Evolutionary conservation across 2,797 vertebrate species (phyloP).

Genomic region (Halcyon badia): DNA sequence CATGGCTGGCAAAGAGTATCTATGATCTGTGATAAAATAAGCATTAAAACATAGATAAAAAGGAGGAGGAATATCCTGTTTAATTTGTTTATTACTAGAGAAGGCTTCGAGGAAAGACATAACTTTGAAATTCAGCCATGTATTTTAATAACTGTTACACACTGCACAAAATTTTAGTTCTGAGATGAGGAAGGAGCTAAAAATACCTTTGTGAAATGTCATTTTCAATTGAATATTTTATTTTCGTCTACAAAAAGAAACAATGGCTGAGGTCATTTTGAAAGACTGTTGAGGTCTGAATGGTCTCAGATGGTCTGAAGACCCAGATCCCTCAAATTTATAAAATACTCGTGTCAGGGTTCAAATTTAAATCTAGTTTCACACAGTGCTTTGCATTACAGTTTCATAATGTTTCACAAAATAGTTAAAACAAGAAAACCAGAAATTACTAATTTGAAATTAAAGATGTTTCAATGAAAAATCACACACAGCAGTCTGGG

Average conservation of each 20-base stretch:
- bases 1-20: background rate
- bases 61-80: background rate
- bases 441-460: background rate
- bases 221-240: background rate
- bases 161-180: background rate
- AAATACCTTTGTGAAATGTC: background rate
- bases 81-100: background rate
- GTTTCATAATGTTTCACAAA: background rate
- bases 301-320: background rate
- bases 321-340: background rate
- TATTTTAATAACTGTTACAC: background rate
- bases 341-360: background rate
- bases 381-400: background rate
- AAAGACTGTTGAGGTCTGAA: background rate
- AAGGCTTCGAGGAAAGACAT: background rate
- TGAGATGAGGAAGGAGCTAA: background rate
- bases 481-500: background rate
- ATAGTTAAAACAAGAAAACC: background rate
- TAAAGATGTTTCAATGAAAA: background rate
- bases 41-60: background rate
- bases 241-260: background rate
- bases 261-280: background rate
- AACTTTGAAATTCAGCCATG: background rate
- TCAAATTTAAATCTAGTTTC: background rate
- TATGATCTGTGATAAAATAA: conserved; percentile 25